phyloP scores from a whole-genome alignment of 2,113 vertebrate species.

The Halcyon malimbica region DNA sequence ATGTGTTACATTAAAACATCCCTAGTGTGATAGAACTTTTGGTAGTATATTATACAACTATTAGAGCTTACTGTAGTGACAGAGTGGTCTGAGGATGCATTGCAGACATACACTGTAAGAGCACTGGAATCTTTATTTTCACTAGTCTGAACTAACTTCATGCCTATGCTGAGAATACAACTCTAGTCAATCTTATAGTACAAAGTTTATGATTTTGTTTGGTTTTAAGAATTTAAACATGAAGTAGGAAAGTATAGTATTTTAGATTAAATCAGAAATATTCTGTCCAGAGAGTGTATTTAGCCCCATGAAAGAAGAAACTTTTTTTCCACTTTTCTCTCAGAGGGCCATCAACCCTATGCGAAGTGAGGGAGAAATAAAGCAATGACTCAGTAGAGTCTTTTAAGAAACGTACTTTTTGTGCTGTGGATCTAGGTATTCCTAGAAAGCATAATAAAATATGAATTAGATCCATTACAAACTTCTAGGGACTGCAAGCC shows the following conservation, averaged over 20 bases:
- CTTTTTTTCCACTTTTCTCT: not conserved
- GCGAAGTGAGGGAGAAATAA: not conserved
- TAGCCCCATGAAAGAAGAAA: not conserved
- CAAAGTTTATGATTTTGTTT: not conserved
- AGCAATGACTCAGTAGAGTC: not conserved
- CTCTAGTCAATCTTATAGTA: not conserved
- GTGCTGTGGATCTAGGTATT: not conserved
- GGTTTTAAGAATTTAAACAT: not conserved
- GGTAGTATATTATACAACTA: constrained; percentile 46
- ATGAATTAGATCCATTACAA: not conserved
- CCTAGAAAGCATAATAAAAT: not conserved
- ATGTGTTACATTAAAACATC: constrained; percentile 47
- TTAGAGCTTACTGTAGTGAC: constrained; percentile 34
- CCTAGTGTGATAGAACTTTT: constrained; percentile 33
- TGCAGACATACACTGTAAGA: constrained; percentile 19
- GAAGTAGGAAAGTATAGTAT: not conserved
- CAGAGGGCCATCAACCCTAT: not conserved
- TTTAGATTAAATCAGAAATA: not conserved
- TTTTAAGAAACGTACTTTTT: not conserved
- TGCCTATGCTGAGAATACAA: not conserved
- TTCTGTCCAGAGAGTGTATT: not conserved
- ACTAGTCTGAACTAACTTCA: not conserved
- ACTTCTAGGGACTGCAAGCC: not conserved
- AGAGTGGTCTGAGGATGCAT: constrained; percentile 27
- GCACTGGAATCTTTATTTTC: not conserved